phyloP scores from a whole-genome alignment of 2,113 vertebrate species.

The Nannobrachium achirus region DNA sequence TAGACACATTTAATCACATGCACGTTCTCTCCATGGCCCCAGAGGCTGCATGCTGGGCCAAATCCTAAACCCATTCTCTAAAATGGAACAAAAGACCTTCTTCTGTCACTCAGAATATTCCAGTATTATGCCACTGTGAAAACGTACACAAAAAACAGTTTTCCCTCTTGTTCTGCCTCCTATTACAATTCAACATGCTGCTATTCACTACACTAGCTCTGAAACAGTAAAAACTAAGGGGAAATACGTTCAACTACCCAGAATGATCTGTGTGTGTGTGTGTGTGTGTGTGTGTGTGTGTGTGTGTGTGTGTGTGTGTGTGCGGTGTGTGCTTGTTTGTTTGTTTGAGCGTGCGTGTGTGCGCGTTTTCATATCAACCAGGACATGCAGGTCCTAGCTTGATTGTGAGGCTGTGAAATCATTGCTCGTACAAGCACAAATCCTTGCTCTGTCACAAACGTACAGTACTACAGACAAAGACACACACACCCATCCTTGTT shows the following conservation, averaged over 20 bases:
- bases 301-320: not conserved
- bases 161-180: not conserved
- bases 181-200: conserved; percentile 11
- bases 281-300: not conserved
- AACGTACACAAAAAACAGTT: conserved; percentile 25
- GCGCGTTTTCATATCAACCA: conserved; percentile 7
- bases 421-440: not conserved
- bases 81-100: conserved; percentile 22
- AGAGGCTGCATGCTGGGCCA: not conserved
- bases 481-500: not conserved
- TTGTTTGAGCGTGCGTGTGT: not conserved
- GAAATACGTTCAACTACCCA: conserved; percentile 38
- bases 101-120: conserved; percentile 41
- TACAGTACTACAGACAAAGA: not conserved
- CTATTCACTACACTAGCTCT: conserved; percentile 12
- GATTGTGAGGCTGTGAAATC: conserved; percentile 25
- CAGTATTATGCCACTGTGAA: conserved; percentile 15
- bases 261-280: conserved; percentile 30
- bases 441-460: too few species aligned
- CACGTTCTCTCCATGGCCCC: not conserved
- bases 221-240: conserved; percentile 36
- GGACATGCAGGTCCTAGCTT: conserved; percentile 38
- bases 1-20: not conserved
- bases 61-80: conserved; percentile 5
- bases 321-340: not conserved